These are phyloP conservation scores for Amblyopsis rosae DNA, from an alignment of 2,113 vertebrate species.

Conservation along the genomic window DNA sequence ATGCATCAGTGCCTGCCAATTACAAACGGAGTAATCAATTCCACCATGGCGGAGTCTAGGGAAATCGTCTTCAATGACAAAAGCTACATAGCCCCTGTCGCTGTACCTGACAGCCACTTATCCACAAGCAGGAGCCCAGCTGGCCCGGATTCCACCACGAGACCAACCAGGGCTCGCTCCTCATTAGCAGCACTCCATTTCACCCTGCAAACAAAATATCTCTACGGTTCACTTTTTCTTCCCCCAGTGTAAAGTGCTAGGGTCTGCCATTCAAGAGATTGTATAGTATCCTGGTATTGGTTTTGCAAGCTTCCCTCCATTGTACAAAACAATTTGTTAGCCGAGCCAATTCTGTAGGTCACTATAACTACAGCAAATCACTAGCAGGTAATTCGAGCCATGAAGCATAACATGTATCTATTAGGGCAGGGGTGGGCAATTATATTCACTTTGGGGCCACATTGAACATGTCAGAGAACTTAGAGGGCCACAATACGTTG, in stretches of 20 bases:
- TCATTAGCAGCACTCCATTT: slow-evolving; percentile 1
- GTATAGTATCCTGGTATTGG: no score
- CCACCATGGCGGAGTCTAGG: slow-evolving; percentile 52
- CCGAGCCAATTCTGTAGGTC: no score
- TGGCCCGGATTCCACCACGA: slow-evolving; percentile 18
- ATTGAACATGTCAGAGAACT: no score
- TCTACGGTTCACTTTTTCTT: background rate
- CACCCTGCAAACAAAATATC: background rate
- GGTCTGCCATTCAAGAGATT: background rate
- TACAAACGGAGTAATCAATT: slow-evolving; percentile 76
- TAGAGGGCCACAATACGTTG: no score
- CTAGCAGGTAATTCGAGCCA: no score
- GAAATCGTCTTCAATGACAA: slow-evolving; percentile 74
- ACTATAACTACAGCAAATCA: no score
- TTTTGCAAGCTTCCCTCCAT: no score
- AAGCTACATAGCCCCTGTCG: slow-evolving; percentile 57
- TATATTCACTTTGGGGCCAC: no score
- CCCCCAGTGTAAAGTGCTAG: background rate
- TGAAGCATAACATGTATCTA: background rate
- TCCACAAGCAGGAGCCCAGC: slow-evolving; percentile 30
- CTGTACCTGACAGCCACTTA: slow-evolving; percentile 63
- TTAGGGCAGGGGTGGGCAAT: background rate
- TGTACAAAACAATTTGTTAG: no score
- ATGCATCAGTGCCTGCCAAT: slow-evolving; percentile 70
- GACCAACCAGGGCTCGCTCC: background rate